Evolutionary conservation across 2,797 vertebrate genomes (phyloP).

Genomic region (Babyrousa celebensis): DNA sequence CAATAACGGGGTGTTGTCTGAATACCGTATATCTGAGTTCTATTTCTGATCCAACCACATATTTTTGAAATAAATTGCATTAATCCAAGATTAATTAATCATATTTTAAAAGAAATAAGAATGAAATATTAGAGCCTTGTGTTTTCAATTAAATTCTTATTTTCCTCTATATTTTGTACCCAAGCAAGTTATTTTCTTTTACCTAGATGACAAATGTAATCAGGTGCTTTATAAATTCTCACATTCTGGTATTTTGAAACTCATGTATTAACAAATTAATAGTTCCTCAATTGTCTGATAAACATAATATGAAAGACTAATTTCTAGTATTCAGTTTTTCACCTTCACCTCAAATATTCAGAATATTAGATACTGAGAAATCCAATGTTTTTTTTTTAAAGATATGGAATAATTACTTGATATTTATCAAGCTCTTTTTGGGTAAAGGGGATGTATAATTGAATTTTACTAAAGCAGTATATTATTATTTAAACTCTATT

Average conservation of each 20-base stretch:
- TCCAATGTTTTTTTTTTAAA: neutral
- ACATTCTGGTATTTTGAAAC: neutral
- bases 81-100: neutral
- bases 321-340: neutral
- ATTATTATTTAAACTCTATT: neutral
- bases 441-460: neutral
- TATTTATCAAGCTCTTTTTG: constrained; percentile 20
- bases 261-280: neutral
- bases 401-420: neutral
- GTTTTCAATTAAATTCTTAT: constrained; percentile 35
- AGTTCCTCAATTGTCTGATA: neutral
- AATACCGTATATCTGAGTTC: neutral
- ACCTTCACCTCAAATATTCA: neutral
- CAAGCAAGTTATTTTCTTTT: neutral
- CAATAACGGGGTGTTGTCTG: neutral
- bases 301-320: neutral
- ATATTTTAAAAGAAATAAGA: neutral
- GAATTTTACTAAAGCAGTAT: neutral
- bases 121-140: neutral
- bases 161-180: neutral
- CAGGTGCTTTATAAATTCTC: neutral
- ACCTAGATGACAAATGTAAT: neutral
- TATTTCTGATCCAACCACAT: neutral
- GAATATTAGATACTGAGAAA: neutral
- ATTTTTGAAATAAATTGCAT: constrained; percentile 44